A percentile compares a stretch with the other conserved stretches of the same genome.
These are phyloP conservation scores for Anguilla obscura DNA, from an alignment of 2,797 vertebrate species.

Conservation along the genomic window DNA sequence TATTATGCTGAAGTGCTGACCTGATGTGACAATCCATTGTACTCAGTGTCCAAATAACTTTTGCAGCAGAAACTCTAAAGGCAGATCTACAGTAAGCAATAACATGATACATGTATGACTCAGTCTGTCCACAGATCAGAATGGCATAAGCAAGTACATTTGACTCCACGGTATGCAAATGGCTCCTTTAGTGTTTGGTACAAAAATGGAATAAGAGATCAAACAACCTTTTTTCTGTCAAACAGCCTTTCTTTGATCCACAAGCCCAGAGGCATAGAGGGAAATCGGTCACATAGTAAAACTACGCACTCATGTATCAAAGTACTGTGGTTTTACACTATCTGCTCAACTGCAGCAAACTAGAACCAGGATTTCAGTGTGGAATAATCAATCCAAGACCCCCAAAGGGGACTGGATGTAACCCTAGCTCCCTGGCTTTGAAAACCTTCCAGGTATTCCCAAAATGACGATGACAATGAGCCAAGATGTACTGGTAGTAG, in stretches of 20 bases:
- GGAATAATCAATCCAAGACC: not conserved
- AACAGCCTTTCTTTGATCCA: conserved; percentile 21
- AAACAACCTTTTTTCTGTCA: conserved; percentile 18
- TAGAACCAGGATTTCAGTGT: not conserved
- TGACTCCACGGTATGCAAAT: conserved; percentile 8
- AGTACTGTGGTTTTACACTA: not conserved
- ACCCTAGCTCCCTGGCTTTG: not conserved
- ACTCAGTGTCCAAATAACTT: not conserved
- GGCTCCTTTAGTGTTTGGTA: conserved; percentile 24
- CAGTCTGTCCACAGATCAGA: conserved; percentile 17
- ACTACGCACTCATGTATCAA: conserved; percentile 9
- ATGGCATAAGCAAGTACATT: not conserved
- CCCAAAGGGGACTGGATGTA: conserved; percentile 9
- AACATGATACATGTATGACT: conserved; percentile 15
- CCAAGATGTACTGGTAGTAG: conserved; percentile 23
- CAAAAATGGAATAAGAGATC: conserved; percentile 28
- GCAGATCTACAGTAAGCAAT: conserved; percentile 21
- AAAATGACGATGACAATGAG: not conserved
- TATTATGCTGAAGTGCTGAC: not conserved
- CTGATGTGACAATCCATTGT: not conserved
- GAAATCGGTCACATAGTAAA: not conserved
- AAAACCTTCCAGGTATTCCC: not conserved
- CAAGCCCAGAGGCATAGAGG: conserved; percentile 20
- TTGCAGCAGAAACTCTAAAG: not conserved
- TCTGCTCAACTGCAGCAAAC: conserved; percentile 19